Conservation (phyloP, 2,113 vertebrate species). For the Pristiophorus japonicus region DNA sequence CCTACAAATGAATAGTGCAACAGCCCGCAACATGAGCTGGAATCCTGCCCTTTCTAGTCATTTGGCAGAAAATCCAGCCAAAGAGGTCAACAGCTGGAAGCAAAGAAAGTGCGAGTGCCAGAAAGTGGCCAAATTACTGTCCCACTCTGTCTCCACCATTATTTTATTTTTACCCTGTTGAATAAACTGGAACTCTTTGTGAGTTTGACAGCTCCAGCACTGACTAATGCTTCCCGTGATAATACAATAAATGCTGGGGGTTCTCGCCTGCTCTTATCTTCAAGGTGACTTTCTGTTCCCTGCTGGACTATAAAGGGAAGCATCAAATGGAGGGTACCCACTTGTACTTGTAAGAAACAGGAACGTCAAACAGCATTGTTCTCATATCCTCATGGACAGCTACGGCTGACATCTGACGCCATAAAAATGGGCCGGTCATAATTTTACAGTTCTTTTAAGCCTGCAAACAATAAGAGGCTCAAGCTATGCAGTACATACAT, state of each 20-base stretch:
- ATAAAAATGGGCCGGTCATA: too few relatives aligned
- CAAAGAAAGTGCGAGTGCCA: neutral
- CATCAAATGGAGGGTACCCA: neutral
- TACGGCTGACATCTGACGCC: too few relatives aligned
- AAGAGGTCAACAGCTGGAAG: neutral
- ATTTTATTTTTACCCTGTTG: neutral
- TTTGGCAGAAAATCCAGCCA: neutral
- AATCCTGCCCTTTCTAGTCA: neutral
- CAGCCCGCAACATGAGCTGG: neutral
- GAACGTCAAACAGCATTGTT: neutral
- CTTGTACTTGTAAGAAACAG: neutral
- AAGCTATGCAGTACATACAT: too few relatives aligned
- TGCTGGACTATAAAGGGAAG: neutral
- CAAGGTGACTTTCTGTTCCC: neutral
- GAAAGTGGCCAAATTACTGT: neutral
- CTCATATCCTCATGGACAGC: neutral
- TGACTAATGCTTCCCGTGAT: neutral
- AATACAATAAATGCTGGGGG: neutral
- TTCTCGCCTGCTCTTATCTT: neutral
- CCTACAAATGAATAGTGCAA: neutral
- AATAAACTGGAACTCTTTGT: neutral
- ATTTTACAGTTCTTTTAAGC: too few relatives aligned
- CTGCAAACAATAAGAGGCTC: too few relatives aligned
- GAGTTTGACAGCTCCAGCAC: too few relatives aligned
- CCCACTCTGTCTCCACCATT: neutral